Percentiles rank a stretch among this genome's conserved stretches.
phyloP scores from a whole-genome alignment of 2,113 vertebrate species.

The Taxidea taxus region DNA sequence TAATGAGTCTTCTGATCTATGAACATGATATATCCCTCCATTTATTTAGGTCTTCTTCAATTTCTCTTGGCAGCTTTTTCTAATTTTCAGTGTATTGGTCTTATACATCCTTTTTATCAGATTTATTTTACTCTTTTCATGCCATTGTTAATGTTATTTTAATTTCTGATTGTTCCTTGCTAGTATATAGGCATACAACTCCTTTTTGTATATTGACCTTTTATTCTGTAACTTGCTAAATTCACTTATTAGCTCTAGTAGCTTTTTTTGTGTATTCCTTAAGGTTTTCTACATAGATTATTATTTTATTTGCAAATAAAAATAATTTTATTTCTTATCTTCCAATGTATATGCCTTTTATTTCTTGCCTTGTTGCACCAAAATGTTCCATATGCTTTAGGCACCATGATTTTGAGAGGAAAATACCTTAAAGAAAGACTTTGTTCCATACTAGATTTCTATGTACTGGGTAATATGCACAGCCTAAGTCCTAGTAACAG shows the following conservation, averaged over 20 bases:
- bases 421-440: conserved; percentile 53
- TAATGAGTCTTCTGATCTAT: background rate
- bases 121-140: background rate
- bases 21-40: background rate
- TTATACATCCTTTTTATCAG: background rate
- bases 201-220: background rate
- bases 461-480: conserved; percentile 50
- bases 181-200: background rate
- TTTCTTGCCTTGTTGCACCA: background rate
- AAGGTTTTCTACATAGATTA: background rate
- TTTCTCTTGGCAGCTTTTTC: background rate
- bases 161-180: background rate
- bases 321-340: background rate
- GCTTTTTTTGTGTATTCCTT: background rate
- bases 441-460: conserved; percentile 63
- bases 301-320: background rate
- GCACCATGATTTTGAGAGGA: background rate
- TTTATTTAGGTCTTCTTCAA: background rate
- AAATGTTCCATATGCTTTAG: background rate
- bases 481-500: conserved; percentile 74
- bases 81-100: background rate
- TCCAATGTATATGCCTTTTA: background rate
- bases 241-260: background rate
- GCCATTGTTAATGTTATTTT: background rate
- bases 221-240: background rate